Conservation (phyloP, 2,888 invertebrate species). For the Leptinotarsa rubiginosa region DNA sequence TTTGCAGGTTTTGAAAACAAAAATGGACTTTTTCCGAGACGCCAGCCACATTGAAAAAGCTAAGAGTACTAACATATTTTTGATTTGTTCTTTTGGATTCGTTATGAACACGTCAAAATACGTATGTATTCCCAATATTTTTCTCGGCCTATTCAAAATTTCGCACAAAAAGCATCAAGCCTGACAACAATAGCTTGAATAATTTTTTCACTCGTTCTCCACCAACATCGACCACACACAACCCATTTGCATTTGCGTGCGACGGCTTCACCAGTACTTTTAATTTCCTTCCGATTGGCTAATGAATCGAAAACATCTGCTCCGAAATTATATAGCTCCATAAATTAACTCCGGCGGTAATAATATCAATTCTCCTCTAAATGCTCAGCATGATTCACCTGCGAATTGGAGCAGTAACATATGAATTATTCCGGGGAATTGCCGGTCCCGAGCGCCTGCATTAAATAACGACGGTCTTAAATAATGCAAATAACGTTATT, state of each 20-base stretch:
- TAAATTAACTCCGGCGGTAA: conserved; percentile 5
- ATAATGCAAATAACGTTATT: conserved; percentile 34
- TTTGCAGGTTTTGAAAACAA: too few relatives aligned
- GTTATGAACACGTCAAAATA: too few relatives aligned
- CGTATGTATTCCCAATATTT: too few relatives aligned
- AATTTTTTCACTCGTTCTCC: too few relatives aligned
- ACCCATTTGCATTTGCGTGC: background rate
- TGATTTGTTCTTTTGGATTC: too few relatives aligned
- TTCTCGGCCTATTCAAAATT: too few relatives aligned
- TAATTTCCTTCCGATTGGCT: conserved; percentile 6
- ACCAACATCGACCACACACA: background rate
- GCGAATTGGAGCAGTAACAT: conserved; percentile 20
- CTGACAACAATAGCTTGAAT: too few relatives aligned
- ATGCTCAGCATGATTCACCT: conserved; percentile 28
- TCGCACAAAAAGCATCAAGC: too few relatives aligned
- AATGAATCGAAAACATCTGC: conserved; percentile 17
- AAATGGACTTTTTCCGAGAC: too few relatives aligned
- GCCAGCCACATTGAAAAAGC: too few relatives aligned
- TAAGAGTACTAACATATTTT: too few relatives aligned
- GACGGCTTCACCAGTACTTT: background rate
- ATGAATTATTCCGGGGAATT: conserved; percentile 32
- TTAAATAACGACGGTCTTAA: conserved; percentile 23
- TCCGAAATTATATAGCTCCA: conserved; percentile 10
- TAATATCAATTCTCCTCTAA: conserved; percentile 17
- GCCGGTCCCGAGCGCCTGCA: conserved; percentile 28